Evolutionary conservation across 1,140 invertebrate species (phyloP), one percentile per base, ranked within the genome.

Genomic region (Micrasema minimum): DNA sequence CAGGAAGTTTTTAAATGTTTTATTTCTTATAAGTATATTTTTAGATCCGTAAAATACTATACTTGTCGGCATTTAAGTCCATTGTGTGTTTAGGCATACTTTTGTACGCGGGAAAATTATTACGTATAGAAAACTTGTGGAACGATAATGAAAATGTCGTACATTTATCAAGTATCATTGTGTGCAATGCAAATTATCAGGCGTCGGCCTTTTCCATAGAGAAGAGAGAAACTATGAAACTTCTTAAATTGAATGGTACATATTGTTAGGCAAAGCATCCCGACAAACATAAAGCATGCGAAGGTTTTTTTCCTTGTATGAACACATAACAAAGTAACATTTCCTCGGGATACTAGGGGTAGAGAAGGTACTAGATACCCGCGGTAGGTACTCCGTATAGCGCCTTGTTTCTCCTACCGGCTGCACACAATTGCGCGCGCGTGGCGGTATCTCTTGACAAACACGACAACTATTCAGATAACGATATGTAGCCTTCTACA

Each of bases 381-480:
- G n/a, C n/a, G n/a, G n/a, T n/a, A n/a, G n/a, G n/a, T n/a, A n/a
- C n/a, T n/a, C n/a, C n/a, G n/a, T n/a, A n/a, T n/a, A n/a, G n/a
- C n/a, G n/a, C n/a, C n/a, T n/a, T n/a, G n/a, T n/a, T n/a, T 12
- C 22, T 51, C 18, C 22, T 51, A 38, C 53, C 22, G 16, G 22
- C 20, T n/a, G 62, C 12, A 38, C 26, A 66, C 64, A 66, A 66
- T 66, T 66, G 64, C 43, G 14, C 35, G 64, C 64, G 64, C 64
- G 64, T 66, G 64, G 64, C 64, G 64, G 46, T 48, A 65, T 65
- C 62, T 65, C 62, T 65, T 22, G 11, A 43, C 41, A 62, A 62
- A 62, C 41, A 7, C 41, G 2, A 45, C 38, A 43, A 43, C 37
- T 37, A 62, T 62, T 43, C 35, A 16, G 18, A 16, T 26, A 38